These are phyloP conservation scores for Drosophila mayri DNA, from an alignment of 1,140 invertebrate genomes.

Conservation along the genomic window DNA sequence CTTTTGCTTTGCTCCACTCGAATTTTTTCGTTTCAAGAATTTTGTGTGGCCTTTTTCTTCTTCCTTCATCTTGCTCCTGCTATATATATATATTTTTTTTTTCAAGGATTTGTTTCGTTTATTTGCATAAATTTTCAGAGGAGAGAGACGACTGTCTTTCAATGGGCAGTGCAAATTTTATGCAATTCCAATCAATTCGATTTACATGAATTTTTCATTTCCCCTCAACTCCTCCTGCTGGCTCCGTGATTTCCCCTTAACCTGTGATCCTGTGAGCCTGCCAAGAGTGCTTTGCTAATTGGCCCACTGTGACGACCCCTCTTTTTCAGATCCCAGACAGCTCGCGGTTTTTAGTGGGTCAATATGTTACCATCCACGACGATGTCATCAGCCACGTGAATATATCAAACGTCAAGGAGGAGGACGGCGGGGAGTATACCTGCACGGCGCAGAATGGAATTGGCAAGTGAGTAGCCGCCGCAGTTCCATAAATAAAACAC, in stretches of 20 bases:
- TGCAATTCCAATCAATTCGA: constrained; percentile 82
- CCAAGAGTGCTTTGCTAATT: constrained; percentile 49
- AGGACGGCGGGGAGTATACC: constrained; percentile 96
- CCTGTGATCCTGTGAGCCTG: not conserved
- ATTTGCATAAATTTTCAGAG: constrained; percentile 79
- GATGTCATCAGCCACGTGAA: constrained; percentile 98
- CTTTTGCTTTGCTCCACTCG: constrained; percentile 49
- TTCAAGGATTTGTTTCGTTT: constrained; percentile 80
- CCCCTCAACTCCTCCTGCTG: constrained; percentile 2
- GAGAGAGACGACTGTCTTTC: not conserved
- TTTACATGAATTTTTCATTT: constrained; percentile 76
- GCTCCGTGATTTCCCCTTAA: constrained; percentile 20
- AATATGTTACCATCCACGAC: constrained; percentile 95
- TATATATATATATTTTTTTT: constrained; percentile 28
- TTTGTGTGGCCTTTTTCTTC: constrained; percentile 50
- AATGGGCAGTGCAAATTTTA: constrained; percentile 66
- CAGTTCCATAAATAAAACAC: constrained; percentile 72
- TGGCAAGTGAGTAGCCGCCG: constrained; percentile 85
- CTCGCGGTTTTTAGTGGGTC: constrained; percentile 93
- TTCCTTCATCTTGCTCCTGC: constrained; percentile 8
- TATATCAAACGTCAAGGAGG: constrained; percentile 93
- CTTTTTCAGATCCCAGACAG: constrained; percentile 80
- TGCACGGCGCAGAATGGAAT: constrained; percentile 95
- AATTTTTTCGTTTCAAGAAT: constrained; percentile 55
- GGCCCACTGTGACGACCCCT: constrained; percentile 32